A percentile compares a stretch with the other conserved stretches of the same genome.
phyloP scores from a whole-genome alignment of 2,113 vertebrate species.

The Rana temporaria region DNA sequence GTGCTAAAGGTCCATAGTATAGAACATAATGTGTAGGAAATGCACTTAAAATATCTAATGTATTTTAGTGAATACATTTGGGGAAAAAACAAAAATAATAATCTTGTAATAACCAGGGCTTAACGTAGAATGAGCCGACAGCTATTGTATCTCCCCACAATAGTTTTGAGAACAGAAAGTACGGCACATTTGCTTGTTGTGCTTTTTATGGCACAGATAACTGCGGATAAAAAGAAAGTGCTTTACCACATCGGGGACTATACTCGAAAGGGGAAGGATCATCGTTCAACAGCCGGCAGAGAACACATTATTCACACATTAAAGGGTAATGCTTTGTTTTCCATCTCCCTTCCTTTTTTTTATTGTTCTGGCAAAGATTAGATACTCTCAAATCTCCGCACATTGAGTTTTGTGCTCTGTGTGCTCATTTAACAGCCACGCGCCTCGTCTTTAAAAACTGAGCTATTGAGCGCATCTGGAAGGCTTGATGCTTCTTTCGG shows the following conservation, averaged over 20 bases:
- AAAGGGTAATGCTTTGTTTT: neutral
- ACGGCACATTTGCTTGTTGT: neutral
- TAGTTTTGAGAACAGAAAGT: neutral
- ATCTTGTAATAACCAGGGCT: too few relatives aligned
- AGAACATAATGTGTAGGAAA: too few relatives aligned
- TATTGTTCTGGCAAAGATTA: neutral
- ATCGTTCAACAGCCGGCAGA: neutral
- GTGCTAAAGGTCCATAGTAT: too few relatives aligned
- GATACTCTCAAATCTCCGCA: neutral
- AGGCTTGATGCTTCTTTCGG: neutral
- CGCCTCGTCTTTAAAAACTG: neutral
- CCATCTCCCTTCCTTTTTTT: neutral
- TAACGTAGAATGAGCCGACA: neutral
- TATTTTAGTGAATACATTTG: too few relatives aligned
- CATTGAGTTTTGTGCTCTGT: too few relatives aligned
- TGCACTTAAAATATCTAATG: too few relatives aligned
- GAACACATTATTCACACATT: neutral
- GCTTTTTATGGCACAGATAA: neutral
- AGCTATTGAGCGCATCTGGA: neutral
- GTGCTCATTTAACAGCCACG: neutral
- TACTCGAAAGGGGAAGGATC: slow-evolving; percentile 4
- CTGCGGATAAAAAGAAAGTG: neutral
- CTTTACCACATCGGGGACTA: neutral
- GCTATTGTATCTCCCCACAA: neutral
- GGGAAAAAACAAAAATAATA: too few relatives aligned